Base-by-base conservation (phyloP, 2,797 vertebrate genomes). In the Anguilla marmorata region DNA sequence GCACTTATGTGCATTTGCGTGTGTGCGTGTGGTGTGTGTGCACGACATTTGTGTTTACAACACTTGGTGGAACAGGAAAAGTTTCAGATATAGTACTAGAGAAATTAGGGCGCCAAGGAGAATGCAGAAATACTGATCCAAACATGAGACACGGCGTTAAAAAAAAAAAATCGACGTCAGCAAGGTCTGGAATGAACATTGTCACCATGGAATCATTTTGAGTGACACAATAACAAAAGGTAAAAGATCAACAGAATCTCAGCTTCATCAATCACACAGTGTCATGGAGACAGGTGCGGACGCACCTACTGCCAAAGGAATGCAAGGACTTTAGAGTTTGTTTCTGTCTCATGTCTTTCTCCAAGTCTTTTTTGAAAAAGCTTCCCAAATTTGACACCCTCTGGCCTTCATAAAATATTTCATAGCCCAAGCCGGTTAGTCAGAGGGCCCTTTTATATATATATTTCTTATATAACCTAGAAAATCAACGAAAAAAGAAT, bases 181-280 rank as follows among this genome's bases (percentile, higher is more conserved):
- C 86, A 87, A 88, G 72, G 89, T 88, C 86, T 85, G 83, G 89
- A 90, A 87, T 87, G 63, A 94, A 88, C 56, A 14, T 86, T 89
- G 89, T 92, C 90, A 89, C 89, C 19, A 69, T 58, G 79, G 60
- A 87, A 56, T 37, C 86, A 86, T 87, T 85, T 86, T 54, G 74
- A 91, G 19, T 94, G 93, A 94, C 94, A 94, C 91, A 89, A 88
- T 91, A 95, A 93, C 93, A 94, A 94, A 94, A 90, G 91, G 84
- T 89, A 90, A 92, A 92, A 93, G 87, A 90, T 91, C 94, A 94
- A 95, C 93, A 93, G 88, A 69, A 86, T 50, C 58, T 41, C 76
- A 80, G 88, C 89, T 91, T 91, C 92, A 94, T 95, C 94, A 94
- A 94, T 95, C 95, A 95, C 86, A 69, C 89, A n/a, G 90, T 93